phyloP scores from a whole-genome alignment of 2,888 invertebrate species.

The Limnephilus lunatus region DNA sequence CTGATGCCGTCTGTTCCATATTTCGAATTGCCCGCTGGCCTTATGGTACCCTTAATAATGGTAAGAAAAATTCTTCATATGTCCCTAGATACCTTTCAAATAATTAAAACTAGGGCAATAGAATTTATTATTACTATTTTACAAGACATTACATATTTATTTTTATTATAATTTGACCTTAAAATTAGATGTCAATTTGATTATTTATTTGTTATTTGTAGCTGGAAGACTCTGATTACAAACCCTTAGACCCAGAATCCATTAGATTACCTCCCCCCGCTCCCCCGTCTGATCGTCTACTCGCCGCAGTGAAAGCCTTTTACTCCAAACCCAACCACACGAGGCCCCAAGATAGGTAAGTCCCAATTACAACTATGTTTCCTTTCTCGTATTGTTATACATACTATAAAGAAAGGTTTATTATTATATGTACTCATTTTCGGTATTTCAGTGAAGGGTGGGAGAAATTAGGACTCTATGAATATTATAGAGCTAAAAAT shows the following conservation, averaged over 20 bases:
- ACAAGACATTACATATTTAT: too few species aligned
- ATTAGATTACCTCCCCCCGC: conserved; percentile 96
- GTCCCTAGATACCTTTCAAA: conserved; percentile 60
- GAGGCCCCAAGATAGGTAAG: conserved; percentile 92
- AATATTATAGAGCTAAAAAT: conserved; percentile 98
- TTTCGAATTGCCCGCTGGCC: conserved; percentile 96
- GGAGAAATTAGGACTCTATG: conserved; percentile 98
- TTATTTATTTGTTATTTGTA: conserved; percentile 69
- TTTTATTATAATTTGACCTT: background rate
- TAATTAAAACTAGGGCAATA: background rate
- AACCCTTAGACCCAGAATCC: conserved; percentile 91
- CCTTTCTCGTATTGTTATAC: background rate
- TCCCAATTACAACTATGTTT: background rate
- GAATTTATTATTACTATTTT: background rate
- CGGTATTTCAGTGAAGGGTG: conserved; percentile 89
- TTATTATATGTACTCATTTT: background rate
- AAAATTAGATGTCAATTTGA: background rate
- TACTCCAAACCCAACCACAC: conserved; percentile 97
- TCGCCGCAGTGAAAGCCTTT: conserved; percentile 97
- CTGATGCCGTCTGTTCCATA: conserved; percentile 95
- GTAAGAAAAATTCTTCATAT: conserved; percentile 72
- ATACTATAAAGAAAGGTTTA: background rate
- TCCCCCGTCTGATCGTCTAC: conserved; percentile 93
- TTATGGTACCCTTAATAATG: conserved; percentile 98
- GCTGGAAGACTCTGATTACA: conserved; percentile 93